Base-by-base conservation (phyloP, 2,888 invertebrate genomes). In the Allygus modestus region DNA sequence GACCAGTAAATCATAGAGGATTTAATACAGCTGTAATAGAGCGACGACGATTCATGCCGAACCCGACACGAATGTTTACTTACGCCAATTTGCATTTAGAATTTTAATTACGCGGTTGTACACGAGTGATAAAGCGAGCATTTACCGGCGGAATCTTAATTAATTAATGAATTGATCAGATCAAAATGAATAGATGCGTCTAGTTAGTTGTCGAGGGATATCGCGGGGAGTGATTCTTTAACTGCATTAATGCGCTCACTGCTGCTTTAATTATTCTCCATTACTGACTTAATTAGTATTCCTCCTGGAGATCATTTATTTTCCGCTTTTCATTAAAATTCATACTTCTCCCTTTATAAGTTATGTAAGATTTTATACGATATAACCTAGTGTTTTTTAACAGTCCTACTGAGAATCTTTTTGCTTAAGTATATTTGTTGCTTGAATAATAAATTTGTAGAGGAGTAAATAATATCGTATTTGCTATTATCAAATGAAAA, bases 1-100 rank as follows among this genome's bases (percentile, higher is more conserved):
- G 17, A 23, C 4, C 28, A 11, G 65, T 65, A 28, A 65, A 65
- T 65, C 65, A 28, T 28, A 28, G 23, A 58, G 58, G 51, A n/a
- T 51, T 51, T 51, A 51, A 51, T n/a, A 51, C 37, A 37, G 37
- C 37, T 5, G 75, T 51, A 51, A 77, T 77, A 46, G 75, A 73
- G 73, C 2, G 31, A 0, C 1, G 5, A 46, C 75, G 75, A 77
- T 77, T 77, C 46, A 77, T 77, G 23, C 11, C 15, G 12, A 23
- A 28, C 26, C 46, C 26, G 17, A 77, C 75, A 77, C 75, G 51
- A 15, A 77, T 77, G 75, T 77, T 77, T 77, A 77, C 75, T 77
- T 77, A 77, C 28, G n/a, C 41, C 75, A 46, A 77, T 77, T 77
- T 77, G 75, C 75, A 77, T 77, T 77, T 77, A 26, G 75, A 51